These are phyloP conservation scores for Peucedramus taeniatus DNA, from an alignment of 2,113 vertebrate genomes.

Conservation along the genomic window DNA sequence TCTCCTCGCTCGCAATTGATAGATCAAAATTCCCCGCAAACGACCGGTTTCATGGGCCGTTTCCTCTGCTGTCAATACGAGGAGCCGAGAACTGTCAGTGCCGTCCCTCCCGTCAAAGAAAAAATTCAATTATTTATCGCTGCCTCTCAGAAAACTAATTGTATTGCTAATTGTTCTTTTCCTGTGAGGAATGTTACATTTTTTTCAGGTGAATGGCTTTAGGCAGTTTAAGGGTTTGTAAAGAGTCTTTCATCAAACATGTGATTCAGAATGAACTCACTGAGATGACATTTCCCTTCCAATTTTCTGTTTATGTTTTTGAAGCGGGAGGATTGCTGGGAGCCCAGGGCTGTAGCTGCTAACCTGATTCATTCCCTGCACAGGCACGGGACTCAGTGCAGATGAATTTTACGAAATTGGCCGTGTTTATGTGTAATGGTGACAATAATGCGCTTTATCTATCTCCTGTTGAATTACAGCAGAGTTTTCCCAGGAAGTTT, in stretches of 20 bases:
- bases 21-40: constrained; percentile 60
- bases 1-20: constrained; percentile 15
- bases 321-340: neutral
- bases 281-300: constrained; percentile 46
- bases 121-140: constrained; percentile 52
- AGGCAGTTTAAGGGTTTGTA: constrained; percentile 42
- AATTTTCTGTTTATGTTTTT: neutral
- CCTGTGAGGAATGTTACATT: neutral
- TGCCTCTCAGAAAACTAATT: constrained; percentile 60
- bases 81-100: constrained; percentile 45
- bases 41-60: constrained; percentile 59
- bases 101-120: constrained; percentile 25
- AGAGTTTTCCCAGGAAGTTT: neutral
- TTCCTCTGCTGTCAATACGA: constrained; percentile 58
- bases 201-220: neutral
- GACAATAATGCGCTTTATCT: neutral
- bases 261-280: constrained; percentile 25
- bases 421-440: neutral
- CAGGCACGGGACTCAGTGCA: neutral
- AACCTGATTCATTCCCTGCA: neutral
- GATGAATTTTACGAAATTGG: neutral
- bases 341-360: constrained; percentile 13
- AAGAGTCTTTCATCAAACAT: constrained; percentile 52
- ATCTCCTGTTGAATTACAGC: neutral
- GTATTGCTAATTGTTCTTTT: constrained; percentile 66